Percentiles rank a stretch among this genome's conserved stretches.
These are phyloP conservation scores for Fragariocoptes setiger DNA, from an alignment of 1,140 invertebrate species.

Conservation along the genomic window DNA sequence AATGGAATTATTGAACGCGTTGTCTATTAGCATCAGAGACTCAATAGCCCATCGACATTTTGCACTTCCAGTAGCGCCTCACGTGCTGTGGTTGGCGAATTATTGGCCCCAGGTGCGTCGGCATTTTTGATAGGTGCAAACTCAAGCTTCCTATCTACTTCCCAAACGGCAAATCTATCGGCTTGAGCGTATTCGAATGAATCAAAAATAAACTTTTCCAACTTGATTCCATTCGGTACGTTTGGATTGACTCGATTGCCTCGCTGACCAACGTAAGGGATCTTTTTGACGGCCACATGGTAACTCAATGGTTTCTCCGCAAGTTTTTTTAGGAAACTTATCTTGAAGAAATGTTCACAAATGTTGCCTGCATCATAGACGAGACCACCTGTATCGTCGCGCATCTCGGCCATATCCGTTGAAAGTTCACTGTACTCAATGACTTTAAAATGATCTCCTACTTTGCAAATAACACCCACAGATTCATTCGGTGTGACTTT, in stretches of 20 bases:
- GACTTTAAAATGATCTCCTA: constrained; percentile 55
- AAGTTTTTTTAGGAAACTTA: constrained; percentile 37
- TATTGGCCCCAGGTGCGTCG: constrained; percentile 37
- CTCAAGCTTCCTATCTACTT: constrained; percentile 63
- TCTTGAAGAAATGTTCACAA: constrained; percentile 86
- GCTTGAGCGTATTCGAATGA: constrained; percentile 83
- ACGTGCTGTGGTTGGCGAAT: constrained; percentile 56
- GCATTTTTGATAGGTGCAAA: constrained; percentile 91
- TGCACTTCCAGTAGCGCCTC: constrained; percentile 24
- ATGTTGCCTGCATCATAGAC: constrained; percentile 83
- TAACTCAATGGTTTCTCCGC: constrained; percentile 31
- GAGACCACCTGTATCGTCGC: constrained; percentile 40
- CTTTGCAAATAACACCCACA: constrained; percentile 74
- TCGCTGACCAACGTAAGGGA: constrained; percentile 35
- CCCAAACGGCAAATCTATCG: constrained; percentile 62
- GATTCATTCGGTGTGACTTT: constrained; percentile 66
- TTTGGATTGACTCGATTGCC: constrained; percentile 38
- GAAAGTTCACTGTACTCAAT: constrained; percentile 95
- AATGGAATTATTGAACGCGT: too few species aligned
- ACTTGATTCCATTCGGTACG: constrained; percentile 76
- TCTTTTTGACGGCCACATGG: constrained; percentile 92
- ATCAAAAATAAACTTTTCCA: constrained; percentile 98
- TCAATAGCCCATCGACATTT: background rate
- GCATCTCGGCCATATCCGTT: constrained; percentile 42
- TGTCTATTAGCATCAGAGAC: too few species aligned